phyloP scores from a whole-genome alignment of 2,888 invertebrate species.

The Zele albiditarsus region DNA sequence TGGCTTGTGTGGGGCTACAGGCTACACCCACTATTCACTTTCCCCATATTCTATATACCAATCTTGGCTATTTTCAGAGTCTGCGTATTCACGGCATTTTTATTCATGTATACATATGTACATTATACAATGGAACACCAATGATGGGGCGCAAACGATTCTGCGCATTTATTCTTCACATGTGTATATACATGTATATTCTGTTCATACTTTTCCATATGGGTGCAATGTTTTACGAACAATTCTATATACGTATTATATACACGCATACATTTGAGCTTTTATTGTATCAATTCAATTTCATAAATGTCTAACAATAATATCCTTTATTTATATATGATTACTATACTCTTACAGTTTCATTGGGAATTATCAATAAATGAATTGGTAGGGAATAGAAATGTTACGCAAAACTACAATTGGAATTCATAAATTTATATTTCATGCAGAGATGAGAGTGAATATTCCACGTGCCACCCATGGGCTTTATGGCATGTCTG shows the following conservation, averaged over 20 bases:
- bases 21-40: constrained; percentile 8
- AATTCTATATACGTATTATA: background rate
- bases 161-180: constrained; percentile 11
- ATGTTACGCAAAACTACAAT: background rate
- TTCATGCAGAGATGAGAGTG: background rate
- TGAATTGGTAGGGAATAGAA: background rate
- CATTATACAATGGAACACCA: background rate
- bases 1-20: background rate
- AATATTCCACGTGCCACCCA: too few relatives aligned
- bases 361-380: background rate
- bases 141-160: background rate
- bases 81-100: constrained; percentile 18
- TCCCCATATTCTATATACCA: background rate
- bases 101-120: constrained; percentile 3
- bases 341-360: background rate
- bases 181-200: background rate
- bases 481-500: too few relatives aligned
- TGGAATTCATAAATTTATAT: background rate
- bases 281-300: background rate
- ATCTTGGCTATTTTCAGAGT: constrained; percentile 17
- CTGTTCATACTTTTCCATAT: background rate
- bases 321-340: background rate
- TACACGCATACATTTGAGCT: background rate
- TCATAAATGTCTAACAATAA: background rate
- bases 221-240: background rate